phyloP scores from a whole-genome alignment of 2,113 vertebrate species.

The Dipodomys stephensi region DNA sequence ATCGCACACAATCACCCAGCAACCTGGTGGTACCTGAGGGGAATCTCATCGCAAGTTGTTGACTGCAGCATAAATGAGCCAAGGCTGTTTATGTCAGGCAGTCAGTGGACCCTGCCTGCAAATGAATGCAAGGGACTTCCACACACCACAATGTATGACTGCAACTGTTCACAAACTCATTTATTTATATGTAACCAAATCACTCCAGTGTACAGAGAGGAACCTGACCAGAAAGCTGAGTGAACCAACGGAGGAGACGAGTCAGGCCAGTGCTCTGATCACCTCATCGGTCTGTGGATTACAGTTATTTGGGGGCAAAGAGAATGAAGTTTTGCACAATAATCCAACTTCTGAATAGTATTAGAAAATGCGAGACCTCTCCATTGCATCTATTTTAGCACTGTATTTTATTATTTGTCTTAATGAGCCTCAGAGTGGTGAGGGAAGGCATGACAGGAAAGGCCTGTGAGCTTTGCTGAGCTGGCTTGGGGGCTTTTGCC shows the following conservation, averaged over 20 bases:
- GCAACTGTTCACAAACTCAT: background rate
- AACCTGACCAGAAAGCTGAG: background rate
- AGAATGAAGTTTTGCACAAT: background rate
- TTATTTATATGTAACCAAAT: fast-evolving
- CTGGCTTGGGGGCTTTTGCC: fast-evolving
- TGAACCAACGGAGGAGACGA: no score
- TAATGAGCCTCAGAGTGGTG: background rate
- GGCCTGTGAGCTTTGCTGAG: background rate
- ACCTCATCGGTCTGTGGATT: background rate
- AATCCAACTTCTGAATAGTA: background rate
- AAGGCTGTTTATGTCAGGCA: background rate
- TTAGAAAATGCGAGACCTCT: background rate
- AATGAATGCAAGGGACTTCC: background rate
- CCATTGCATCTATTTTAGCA: background rate
- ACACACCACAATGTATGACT: fast-evolving
- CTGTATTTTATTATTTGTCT: background rate
- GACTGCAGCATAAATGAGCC: background rate
- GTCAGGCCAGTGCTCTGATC: fast-evolving
- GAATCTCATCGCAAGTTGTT: fast-evolving
- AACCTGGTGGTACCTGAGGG: background rate
- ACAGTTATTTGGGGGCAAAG: background rate
- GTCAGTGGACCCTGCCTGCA: no score
- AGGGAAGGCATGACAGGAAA: background rate
- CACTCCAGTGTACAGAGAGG: background rate
- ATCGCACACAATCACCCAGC: background rate